Evolutionary conservation across 2,888 invertebrate genomes (phyloP).

Genomic region (Epistrophe eligans): DNA sequence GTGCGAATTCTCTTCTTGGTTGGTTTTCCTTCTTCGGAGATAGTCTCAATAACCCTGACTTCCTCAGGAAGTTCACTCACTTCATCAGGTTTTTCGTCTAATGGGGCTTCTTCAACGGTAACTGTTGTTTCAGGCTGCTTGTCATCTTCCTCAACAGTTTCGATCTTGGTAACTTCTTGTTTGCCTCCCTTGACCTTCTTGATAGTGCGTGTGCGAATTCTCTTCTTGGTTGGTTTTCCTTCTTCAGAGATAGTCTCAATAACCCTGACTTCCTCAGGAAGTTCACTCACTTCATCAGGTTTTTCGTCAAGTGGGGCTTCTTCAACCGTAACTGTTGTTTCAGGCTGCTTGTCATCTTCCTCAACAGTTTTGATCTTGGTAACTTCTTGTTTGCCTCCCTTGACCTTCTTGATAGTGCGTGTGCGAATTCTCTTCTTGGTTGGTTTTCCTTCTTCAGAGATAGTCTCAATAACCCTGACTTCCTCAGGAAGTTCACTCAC

Average conservation of each 20-base stretch:
- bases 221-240: conserved; percentile 80
- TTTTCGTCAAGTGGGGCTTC: conserved; percentile 77
- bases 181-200: conserved; percentile 80
- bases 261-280: conserved; percentile 79
- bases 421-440: conserved; percentile 79
- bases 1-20: conserved; percentile 79
- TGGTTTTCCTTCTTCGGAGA: conserved; percentile 77
- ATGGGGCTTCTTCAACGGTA: conserved; percentile 77
- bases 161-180: conserved; percentile 80
- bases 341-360: conserved; percentile 81
- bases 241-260: conserved; percentile 81
- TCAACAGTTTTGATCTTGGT: conserved; percentile 82
- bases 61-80: conserved; percentile 73
- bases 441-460: conserved; percentile 79
- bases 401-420: conserved; percentile 81
- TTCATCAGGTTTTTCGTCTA: conserved; percentile 61
- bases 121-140: conserved; percentile 82
- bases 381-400: conserved; percentile 81
- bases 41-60: conserved; percentile 56
- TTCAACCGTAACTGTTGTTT: conserved; percentile 79
- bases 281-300: conserved; percentile 76
- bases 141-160: conserved; percentile 80
- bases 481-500: conserved; percentile 83
- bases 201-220: conserved; percentile 80
- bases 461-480: conserved; percentile 79